Conservation (phyloP, 2,888 invertebrate species). For the Mongoloraphidia duomilia region DNA sequence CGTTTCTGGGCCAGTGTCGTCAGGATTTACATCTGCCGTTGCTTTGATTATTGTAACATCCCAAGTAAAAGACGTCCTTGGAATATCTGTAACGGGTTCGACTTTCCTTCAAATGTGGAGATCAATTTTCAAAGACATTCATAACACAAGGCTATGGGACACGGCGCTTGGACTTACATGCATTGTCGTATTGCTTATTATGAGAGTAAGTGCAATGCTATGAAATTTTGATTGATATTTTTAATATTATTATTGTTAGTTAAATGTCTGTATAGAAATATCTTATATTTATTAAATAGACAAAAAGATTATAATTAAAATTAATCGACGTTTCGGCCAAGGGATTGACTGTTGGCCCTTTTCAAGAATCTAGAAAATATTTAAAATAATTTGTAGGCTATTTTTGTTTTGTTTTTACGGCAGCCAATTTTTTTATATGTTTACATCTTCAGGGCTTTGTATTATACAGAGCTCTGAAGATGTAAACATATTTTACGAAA, state of each 20-base stretch:
- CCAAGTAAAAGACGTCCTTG: constrained; percentile 73
- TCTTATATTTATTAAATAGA: too few species aligned
- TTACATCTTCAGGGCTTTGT: too few species aligned
- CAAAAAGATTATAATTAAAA: too few species aligned
- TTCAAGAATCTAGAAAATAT: too few species aligned
- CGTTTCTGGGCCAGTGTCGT: constrained; percentile 78
- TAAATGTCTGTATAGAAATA: neutral
- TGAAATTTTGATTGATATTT: too few species aligned
- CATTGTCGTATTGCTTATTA: constrained; percentile 57
- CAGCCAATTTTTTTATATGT: too few species aligned
- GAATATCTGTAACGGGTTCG: constrained; percentile 52
- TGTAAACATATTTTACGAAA: too few species aligned
- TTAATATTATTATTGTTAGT: too few species aligned
- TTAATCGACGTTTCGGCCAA: neutral
- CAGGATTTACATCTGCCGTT: constrained; percentile 81
- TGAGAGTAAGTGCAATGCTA: constrained; percentile 45
- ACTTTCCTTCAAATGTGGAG: constrained; percentile 69
- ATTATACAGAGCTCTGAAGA: too few species aligned
- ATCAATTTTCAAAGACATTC: constrained; percentile 52
- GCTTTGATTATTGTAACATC: constrained; percentile 78
- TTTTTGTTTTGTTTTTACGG: too few species aligned
- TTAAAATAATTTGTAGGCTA: too few species aligned
- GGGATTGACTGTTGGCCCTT: neutral
- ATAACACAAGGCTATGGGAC: constrained; percentile 53
- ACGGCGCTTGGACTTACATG: constrained; percentile 59